These are phyloP conservation scores for Athetis lepigone DNA, from an alignment of 2,888 invertebrate genomes.

Conservation along the genomic window DNA sequence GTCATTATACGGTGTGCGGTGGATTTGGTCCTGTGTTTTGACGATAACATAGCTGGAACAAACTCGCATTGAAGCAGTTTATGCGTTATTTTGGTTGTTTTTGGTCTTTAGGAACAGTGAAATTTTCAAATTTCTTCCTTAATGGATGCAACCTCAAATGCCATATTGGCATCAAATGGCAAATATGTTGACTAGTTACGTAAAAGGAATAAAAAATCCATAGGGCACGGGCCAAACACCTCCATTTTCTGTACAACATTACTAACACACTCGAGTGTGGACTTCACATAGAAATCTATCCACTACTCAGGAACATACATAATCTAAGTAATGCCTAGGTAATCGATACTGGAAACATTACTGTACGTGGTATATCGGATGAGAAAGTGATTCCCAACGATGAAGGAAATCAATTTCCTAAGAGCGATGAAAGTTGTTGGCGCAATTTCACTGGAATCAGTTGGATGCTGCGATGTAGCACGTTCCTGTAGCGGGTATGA, in stretches of 20 bases:
- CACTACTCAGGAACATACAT: conserved; percentile 1
- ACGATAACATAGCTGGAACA: background rate
- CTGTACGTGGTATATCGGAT: conserved; percentile 43
- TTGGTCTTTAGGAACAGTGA: no score
- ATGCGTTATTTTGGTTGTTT: no score
- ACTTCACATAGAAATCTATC: conserved; percentile 12
- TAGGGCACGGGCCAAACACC: no score
- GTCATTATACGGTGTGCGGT: conserved; percentile 1
- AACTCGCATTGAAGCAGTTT: no score
- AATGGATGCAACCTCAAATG: no score
- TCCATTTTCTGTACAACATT: no score
- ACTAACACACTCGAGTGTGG: no score
- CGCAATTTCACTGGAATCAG: conserved; percentile 50
- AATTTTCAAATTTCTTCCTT: no score
- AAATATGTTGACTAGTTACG: no score
- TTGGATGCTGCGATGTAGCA: conserved; percentile 37
- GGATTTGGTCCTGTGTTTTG: background rate
- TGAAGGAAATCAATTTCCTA: conserved; percentile 71
- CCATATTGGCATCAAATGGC: no score
- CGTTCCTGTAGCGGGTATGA: conserved; percentile 41
- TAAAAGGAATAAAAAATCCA: no score
- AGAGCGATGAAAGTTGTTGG: conserved; percentile 68
- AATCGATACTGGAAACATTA: conserved; percentile 43
- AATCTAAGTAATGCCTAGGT: conserved; percentile 34
- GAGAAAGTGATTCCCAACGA: conserved; percentile 70